Base-by-base conservation (phyloP, 2,797 vertebrate genomes). In the Parauchenoglanis punctatus region DNA sequence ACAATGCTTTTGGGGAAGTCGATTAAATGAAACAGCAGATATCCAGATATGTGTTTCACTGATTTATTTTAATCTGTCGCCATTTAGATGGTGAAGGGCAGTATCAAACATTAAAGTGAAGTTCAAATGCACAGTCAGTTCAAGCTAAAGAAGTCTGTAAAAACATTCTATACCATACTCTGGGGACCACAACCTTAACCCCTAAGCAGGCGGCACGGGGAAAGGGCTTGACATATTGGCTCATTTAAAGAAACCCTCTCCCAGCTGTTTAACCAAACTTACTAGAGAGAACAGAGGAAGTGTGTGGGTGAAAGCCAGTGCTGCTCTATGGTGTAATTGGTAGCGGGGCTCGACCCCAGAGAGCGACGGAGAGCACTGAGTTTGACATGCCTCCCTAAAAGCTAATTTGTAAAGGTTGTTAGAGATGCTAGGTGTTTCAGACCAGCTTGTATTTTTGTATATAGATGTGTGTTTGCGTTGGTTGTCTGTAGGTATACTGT, bases 331-430 rank as follows among this genome's bases (percentile, higher is more conserved):
- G 59, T 67, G 86, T 92, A 93, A 93, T 93, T 92, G 92, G 90
- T 89, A 83, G 88, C 86, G 58, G 59, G 86, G 91, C 91, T 93
- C 91, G 91, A 61, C 87, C 86, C 89, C 86, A 77, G 73, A 81
- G 83, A 90, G 88, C 80, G 44, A 40, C 31, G 13, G 58, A 52
- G 81, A 85, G 77, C 87, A 85, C 84, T 31, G 23, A 73, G 86
- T 68, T 72, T 78, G 87, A 91, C 88, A 87, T 81, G 72, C 67
- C 84, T 87, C 72, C 82, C 89, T 87, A 90, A 88, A 87, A 89
- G 82, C 86, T 88, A 82, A 87, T 90, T 84, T 88, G 72, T 70
- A 86, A 87, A 87, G 83, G 87, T 65, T 89, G 80, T 63, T 84
- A 31, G 83, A 59, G 49, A 56, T 56, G 1, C 54, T 87, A 84